Evolutionary conservation across 2,888 invertebrate genomes (phyloP).

Genomic region (Polydrusus pterygomalis): DNA sequence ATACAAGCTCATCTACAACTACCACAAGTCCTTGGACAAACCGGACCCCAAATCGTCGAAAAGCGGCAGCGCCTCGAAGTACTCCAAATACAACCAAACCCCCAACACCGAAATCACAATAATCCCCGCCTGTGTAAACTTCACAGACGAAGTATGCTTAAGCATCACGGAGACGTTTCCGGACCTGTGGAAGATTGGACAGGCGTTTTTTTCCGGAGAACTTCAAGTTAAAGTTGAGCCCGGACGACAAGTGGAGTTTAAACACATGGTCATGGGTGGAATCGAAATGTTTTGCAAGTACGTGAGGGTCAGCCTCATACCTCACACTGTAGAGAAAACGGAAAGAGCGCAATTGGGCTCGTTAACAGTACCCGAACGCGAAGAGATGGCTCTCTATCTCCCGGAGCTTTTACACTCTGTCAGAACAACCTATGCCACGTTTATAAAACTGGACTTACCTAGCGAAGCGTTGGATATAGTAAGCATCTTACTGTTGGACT

Average conservation of each 20-base stretch:
- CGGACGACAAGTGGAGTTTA: slow-evolving; percentile 75
- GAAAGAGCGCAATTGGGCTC: slow-evolving; percentile 73
- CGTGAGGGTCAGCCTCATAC: slow-evolving; percentile 82
- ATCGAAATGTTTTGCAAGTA: slow-evolving; percentile 85
- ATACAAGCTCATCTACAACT: slow-evolving; percentile 79
- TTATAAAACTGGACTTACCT: slow-evolving; percentile 90
- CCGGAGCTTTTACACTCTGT: slow-evolving; percentile 84
- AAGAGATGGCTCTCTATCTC: slow-evolving; percentile 79
- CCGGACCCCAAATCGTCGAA: slow-evolving; percentile 64
- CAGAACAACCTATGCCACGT: slow-evolving; percentile 85
- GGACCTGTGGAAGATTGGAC: slow-evolving; percentile 96
- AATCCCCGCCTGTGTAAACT: slow-evolving; percentile 82
- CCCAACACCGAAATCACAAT: slow-evolving; percentile 67
- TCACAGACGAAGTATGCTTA: slow-evolving; percentile 84
- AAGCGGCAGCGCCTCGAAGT: slow-evolving; percentile 64
- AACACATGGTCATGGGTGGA: slow-evolving; percentile 87
- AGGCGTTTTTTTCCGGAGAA: slow-evolving; percentile 89
- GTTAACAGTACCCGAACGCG: slow-evolving; percentile 74
- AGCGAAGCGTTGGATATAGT: slow-evolving; percentile 91
- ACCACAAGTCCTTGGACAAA: slow-evolving; percentile 75
- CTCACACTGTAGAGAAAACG: slow-evolving; percentile 75
- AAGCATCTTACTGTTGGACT: slow-evolving; percentile 88
- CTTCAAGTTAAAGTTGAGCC: slow-evolving; percentile 75
- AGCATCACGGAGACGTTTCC: slow-evolving; percentile 86
- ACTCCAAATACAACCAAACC: slow-evolving; percentile 66